These are phyloP conservation scores for Collichthys lucidus DNA, from an alignment of 2,113 vertebrate genomes.

Conservation along the genomic window DNA sequence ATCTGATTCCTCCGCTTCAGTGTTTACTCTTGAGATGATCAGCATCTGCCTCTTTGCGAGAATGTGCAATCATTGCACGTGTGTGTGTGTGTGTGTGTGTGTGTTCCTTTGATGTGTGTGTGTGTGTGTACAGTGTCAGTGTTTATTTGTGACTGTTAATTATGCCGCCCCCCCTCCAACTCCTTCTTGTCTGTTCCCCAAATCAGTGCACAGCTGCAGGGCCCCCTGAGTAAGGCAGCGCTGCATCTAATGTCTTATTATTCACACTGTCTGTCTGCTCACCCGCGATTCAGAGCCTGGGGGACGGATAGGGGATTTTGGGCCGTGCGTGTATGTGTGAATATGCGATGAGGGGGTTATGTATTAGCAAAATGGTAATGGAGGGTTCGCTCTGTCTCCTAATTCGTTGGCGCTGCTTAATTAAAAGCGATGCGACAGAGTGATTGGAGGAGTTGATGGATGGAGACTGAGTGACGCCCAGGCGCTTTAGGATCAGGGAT, in stretches of 20 bases:
- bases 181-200: conserved; percentile 35
- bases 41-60: conserved; percentile 51
- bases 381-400: conserved; percentile 64
- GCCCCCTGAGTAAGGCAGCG: conserved; percentile 55
- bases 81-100: conserved; percentile 7
- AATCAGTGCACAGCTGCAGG: conserved; percentile 79
- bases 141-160: conserved; percentile 72
- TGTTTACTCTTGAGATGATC: conserved; percentile 34
- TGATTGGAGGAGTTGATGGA: conserved; percentile 75
- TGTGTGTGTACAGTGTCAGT: conserved; percentile 38
- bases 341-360: conserved; percentile 62
- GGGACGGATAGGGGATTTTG: conserved; percentile 53
- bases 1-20: background rate
- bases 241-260: conserved; percentile 80
- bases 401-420: conserved; percentile 74
- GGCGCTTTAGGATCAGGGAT: conserved; percentile 48
- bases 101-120: conserved; percentile 35
- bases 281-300: conserved; percentile 64
- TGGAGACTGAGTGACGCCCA: conserved; percentile 59
- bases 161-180: conserved; percentile 24
- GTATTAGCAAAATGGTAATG: conserved; percentile 69
- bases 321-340: conserved; percentile 32
- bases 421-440: conserved; percentile 70
- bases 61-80: background rate
- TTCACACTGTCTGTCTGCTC: conserved; percentile 78